A percentile compares a stretch with the other conserved stretches of the same genome.
Evolutionary conservation across 2,113 vertebrate genomes (phyloP).

Genomic region (Sapajus apella): DNA sequence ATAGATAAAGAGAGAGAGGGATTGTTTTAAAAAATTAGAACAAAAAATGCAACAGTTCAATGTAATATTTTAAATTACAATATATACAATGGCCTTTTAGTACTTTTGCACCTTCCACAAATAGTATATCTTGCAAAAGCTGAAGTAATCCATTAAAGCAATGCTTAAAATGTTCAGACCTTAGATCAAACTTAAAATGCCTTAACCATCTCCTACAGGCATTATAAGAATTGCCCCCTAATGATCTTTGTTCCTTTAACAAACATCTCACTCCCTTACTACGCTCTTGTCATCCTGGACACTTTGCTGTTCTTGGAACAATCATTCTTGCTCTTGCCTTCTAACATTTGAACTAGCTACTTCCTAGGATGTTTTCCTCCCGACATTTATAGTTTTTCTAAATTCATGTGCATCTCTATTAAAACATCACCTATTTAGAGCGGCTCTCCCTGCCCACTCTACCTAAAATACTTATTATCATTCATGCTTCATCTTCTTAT

Average conservation of each 20-base stretch:
- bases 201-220: not conserved
- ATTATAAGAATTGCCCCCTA: not conserved
- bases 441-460: not conserved
- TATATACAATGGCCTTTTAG: not conserved
- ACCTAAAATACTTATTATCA: not conserved
- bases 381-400: not conserved
- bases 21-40: not conserved
- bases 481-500: no score
- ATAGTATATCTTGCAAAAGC: not conserved
- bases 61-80: not conserved
- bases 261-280: not conserved
- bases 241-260: not conserved
- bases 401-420: not conserved
- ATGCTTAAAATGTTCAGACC: not conserved
- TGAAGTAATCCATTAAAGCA: not conserved
- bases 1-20: not conserved
- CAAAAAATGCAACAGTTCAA: not conserved
- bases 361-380: not conserved
- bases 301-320: not conserved
- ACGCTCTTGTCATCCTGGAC: not conserved
- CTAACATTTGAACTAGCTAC: not conserved
- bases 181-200: not conserved
- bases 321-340: not conserved
- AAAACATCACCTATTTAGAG: not conserved
- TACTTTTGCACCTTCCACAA: not conserved